Base-by-base conservation (phyloP, 2,888 invertebrate genomes). In the Arctia plantaginis region DNA sequence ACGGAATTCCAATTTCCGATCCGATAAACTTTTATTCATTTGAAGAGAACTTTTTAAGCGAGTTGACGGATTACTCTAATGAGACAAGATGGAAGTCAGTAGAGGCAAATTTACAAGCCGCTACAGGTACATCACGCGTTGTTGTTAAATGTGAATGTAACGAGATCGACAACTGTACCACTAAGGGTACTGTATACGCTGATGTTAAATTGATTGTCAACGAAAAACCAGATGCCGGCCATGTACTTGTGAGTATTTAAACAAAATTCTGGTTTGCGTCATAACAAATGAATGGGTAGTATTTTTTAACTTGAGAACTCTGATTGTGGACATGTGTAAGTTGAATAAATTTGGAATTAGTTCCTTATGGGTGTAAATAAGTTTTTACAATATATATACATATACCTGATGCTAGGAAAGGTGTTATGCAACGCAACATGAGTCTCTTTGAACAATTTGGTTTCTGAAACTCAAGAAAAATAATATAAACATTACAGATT, bases 21-120 rank as follows among this genome's bases (percentile, higher is more conserved):
- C 81, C 90, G 1, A 15, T 90, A 39, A 90, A 89, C 69, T 85
- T 91, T 72, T 86, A 86, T 72, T 93, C 93, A 1, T 80, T 92
- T 0, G 92, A 93, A 87, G 90, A 92, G 51, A 92, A 90, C 82
- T 93, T 93, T 76, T 85, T 93, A 3, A 89, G 86, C 65, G 93
- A 93, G 76, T 82, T 93, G 65, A 80, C 90, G 2, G 92, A 93
- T 81, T 93, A 86, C 70, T 84, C 90, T 7, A 93, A 93, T 77
- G 92, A 91, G 72, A 92, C 92, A 0, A 87, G 88, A 51, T 88
- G 87, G 87, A 85, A 86, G 41, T 85, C 88, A 67, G 84, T 92
- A 15, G 80, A 85, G 2, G 89, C 86, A 0, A 80, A 82, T 10
- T 67, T 90, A 68, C 47, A 74, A 6, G 90, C 91, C 7, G 47